Percentiles rank a stretch among this genome's conserved stretches.
These are phyloP conservation scores for Pagrus major DNA, from an alignment of 2,113 vertebrate genomes.

Conservation along the genomic window DNA sequence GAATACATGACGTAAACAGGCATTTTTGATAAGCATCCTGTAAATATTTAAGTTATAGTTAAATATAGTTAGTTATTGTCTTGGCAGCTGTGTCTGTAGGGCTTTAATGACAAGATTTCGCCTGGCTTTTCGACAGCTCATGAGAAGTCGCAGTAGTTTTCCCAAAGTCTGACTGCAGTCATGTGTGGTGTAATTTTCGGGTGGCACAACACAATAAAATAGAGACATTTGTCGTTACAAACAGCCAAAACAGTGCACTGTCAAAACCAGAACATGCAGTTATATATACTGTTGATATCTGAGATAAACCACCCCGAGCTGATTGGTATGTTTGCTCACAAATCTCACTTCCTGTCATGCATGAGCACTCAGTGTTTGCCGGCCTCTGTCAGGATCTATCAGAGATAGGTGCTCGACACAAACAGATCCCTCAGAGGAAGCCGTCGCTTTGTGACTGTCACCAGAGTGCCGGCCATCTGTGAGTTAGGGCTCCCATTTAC, in stretches of 20 bases:
- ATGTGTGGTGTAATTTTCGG: neutral
- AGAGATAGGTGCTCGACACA: slow-evolving; percentile 40
- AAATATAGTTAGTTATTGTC: no score
- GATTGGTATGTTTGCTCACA: slow-evolving; percentile 27
- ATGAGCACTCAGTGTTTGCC: slow-evolving; percentile 15
- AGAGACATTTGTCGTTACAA: neutral
- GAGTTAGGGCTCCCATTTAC: slow-evolving; percentile 61
- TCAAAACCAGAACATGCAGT: neutral
- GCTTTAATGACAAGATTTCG: neutral
- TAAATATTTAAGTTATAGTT: no score
- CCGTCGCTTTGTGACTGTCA: slow-evolving; percentile 50
- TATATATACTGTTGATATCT: neutral
- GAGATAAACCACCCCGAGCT: slow-evolving; percentile 26
- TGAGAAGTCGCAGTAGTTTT: neutral
- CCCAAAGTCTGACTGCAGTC: neutral
- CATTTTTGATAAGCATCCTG: neutral
- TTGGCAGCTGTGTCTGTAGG: no score
- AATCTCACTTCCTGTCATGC: slow-evolving; percentile 15
- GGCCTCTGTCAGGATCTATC: slow-evolving; percentile 41
- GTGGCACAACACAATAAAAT: neutral
- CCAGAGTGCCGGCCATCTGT: slow-evolving; percentile 54
- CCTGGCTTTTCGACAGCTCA: no score
- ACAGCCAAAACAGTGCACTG: neutral
- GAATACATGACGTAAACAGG: neutral
- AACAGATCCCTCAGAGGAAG: slow-evolving; percentile 52